Evolutionary conservation across 2,113 vertebrate species (phyloP).

Genomic region (Nansenia antarctica): DNA sequence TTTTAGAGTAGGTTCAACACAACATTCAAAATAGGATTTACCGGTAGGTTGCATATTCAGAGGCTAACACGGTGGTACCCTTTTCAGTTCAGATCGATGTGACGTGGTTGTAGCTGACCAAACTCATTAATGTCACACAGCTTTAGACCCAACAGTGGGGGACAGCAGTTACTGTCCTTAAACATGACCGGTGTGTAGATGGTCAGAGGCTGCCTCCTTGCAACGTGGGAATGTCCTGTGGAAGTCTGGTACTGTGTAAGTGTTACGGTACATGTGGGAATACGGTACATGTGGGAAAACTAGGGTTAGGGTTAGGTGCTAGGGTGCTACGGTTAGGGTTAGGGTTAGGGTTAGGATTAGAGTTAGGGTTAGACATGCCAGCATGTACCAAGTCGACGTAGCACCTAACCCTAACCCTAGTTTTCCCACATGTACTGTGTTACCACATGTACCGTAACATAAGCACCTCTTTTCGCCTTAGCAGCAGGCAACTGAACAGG

Average conservation of each 20-base stretch:
- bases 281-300: no score
- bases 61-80: not conserved
- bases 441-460: no score
- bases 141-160: not conserved
- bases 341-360: no score
- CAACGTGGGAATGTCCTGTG: not conserved
- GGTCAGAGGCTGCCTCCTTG: not conserved
- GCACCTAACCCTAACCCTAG: no score
- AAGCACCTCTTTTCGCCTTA: not conserved
- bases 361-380: no score
- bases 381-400: no score
- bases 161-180: slow-evolving; percentile 9
- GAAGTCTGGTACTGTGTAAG: no score
- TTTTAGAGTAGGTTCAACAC: not conserved
- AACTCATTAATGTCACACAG: not conserved
- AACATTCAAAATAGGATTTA: not conserved
- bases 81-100: not conserved
- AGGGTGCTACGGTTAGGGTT: no score
- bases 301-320: no score
- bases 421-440: no score
- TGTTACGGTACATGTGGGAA: no score
- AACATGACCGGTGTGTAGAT: not conserved
- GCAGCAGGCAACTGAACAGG: slow-evolving; percentile 12
- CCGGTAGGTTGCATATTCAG: not conserved
- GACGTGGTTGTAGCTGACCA: not conserved